phyloP scores from a whole-genome alignment of 2,888 invertebrate species.

The Andrena flavipes region DNA sequence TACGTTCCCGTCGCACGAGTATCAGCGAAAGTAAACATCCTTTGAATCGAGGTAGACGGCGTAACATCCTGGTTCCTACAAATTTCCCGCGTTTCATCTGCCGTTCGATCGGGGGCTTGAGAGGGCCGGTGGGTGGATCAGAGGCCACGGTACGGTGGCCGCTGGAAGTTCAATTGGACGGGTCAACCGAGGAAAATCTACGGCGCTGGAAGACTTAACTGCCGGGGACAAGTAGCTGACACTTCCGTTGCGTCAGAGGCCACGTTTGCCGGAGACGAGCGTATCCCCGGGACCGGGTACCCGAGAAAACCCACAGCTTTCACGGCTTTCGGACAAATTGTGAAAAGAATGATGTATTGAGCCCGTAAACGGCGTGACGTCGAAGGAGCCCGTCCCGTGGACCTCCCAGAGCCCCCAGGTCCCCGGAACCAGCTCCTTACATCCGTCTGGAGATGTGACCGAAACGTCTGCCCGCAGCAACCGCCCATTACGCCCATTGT shows the following conservation, averaged over 20 bases:
- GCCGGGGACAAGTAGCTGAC: constrained; percentile 78
- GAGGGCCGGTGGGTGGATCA: no score
- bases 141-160: not conserved
- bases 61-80: constrained; percentile 54
- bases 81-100: constrained; percentile 4
- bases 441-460: constrained; percentile 74
- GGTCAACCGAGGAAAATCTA: constrained; percentile 75
- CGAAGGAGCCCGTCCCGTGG: constrained; percentile 74
- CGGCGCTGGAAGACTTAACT: constrained; percentile 59
- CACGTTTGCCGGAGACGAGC: constrained; percentile 38
- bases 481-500: constrained; percentile 79
- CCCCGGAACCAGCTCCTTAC: constrained; percentile 70
- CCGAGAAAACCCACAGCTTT: constrained; percentile 74
- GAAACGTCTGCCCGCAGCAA: constrained; percentile 80
- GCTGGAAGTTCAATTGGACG: constrained; percentile 43
- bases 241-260: constrained; percentile 70
- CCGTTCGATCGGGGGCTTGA: constrained; percentile 13
- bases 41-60: constrained; percentile 35
- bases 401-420: constrained; percentile 74
- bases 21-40: constrained; percentile 7
- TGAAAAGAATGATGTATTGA: constrained; percentile 82
- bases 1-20: no score
- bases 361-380: constrained; percentile 72
- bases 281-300: constrained; percentile 25
- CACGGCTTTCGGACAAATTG: constrained; percentile 80